Evolutionary conservation across 2,797 vertebrate species (phyloP).

Genomic region (Coccyzus lansbergi): DNA sequence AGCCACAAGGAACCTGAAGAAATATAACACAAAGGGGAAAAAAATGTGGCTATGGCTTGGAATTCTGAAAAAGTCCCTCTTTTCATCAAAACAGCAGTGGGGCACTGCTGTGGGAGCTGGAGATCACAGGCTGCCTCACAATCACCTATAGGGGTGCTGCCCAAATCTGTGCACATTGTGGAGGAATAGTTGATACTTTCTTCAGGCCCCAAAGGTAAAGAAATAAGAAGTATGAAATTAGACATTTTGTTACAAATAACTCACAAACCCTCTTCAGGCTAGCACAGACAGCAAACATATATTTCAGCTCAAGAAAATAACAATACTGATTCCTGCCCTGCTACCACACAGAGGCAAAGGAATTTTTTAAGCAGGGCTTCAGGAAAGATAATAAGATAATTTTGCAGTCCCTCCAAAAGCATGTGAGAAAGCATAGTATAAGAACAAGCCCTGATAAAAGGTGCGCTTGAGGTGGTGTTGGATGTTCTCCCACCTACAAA

Average conservation of each 20-base stretch:
- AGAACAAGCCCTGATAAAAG: not conserved
- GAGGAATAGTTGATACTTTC: not conserved
- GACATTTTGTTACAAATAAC: constrained; percentile 5
- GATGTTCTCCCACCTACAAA: not conserved
- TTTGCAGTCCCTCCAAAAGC: not conserved
- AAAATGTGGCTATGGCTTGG: not conserved
- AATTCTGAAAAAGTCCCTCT: not conserved
- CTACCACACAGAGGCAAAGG: not conserved
- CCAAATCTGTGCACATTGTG: not conserved
- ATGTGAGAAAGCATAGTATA: not conserved
- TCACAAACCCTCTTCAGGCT: constrained; percentile 30
- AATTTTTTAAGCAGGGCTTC: not conserved
- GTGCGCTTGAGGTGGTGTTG: not conserved
- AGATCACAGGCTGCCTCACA: not conserved
- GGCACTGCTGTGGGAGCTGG: not conserved
- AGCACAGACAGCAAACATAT: not conserved
- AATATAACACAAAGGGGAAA: not conserved
- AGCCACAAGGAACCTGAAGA: not conserved
- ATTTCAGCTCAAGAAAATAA: constrained; percentile 13
- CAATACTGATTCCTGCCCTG: not conserved
- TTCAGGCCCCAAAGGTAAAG: not conserved
- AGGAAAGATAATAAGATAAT: not conserved
- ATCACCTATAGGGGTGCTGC: not conserved
- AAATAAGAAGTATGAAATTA: constrained; percentile 17
- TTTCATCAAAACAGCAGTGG: not conserved